Evolutionary conservation across 2,113 vertebrate genomes (phyloP).

Genomic region (Rutilus rutilus): DNA sequence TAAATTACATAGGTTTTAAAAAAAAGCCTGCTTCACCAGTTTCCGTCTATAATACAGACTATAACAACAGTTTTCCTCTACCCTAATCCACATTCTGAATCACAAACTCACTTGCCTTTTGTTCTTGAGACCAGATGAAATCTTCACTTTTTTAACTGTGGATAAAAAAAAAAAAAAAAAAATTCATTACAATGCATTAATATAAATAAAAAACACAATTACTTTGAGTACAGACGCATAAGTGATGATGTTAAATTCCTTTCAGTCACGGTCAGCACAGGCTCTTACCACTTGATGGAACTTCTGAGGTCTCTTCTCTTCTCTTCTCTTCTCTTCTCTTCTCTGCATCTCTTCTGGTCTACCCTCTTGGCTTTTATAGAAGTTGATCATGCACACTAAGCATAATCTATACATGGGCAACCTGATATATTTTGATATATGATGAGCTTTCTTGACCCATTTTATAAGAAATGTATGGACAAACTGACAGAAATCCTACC

Average conservation of each 20-base stretch:
- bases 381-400: background rate
- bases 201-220: background rate
- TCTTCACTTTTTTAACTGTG: too few relatives aligned
- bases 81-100: too few relatives aligned
- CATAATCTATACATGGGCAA: conserved; percentile 23
- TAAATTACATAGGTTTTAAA: too few relatives aligned
- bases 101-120: too few relatives aligned
- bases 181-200: background rate
- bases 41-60: too few relatives aligned
- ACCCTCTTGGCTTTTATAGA: conserved; percentile 23
- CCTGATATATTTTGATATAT: conserved; percentile 1
- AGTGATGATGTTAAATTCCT: background rate
- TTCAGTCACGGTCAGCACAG: background rate
- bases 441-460: background rate
- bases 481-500: background rate
- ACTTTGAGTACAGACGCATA: background rate
- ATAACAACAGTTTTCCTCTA: too few relatives aligned
- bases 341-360: background rate
- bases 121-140: too few relatives aligned
- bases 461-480: background rate
- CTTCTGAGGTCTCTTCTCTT: background rate
- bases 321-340: conserved; percentile 9
- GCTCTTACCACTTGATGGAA: conserved; percentile 25
- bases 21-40: too few relatives aligned
- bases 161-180: background rate